Evolutionary conservation across 2,113 vertebrate genomes (phyloP), one percentile per base, ranked within the genome.

Genomic region (Corythoichthys haematopterus): DNA sequence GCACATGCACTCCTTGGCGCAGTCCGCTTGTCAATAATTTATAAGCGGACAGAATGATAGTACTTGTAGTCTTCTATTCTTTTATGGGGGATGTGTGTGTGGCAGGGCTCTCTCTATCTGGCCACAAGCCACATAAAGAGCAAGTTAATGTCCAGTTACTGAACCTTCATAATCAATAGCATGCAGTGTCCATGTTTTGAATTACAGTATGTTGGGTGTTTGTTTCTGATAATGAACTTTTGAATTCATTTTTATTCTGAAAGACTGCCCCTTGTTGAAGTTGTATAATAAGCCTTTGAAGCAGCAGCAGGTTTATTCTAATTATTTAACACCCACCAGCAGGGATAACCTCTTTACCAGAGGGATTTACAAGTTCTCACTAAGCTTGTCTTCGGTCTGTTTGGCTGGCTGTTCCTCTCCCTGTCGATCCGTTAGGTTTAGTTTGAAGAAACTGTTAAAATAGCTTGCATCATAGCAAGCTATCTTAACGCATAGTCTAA

Each of bases 11-110:
- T 48, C 52, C 67, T 66, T 38, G 68, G 78, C 80, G 73, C 75
- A 15, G 77, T 72, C 72, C 76, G 1, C 16, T 48, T 47, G 69
- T 88, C 73, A 86, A 88, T 88, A 82, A 87, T 87, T 87, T 52
- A 88, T 58, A n/a, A 70, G 70, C 65, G 46, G 64, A 47, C 69
- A 13, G 55, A 56, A 59, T 62, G 66, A 72, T 65, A 63, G 33
- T 51, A 64, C 47, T 45, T 28, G 46, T 60, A 74, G 50, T 64
- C 74, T 69, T 36, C 53, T 56, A 28, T 74, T 48, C 36, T 35
- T 46, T 46, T 62, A 33, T 33, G 1, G 40, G 3, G 12, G 28
- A 8, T 56, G 53, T 53, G 52, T 53, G 52, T 53, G 20, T 20
- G 51, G 37, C 2, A 64, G 16, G 58, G 52, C 52, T 60, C 15